Evolutionary conservation across 1,140 invertebrate genomes (phyloP).

Genomic region (Pomacea maculata): DNA sequence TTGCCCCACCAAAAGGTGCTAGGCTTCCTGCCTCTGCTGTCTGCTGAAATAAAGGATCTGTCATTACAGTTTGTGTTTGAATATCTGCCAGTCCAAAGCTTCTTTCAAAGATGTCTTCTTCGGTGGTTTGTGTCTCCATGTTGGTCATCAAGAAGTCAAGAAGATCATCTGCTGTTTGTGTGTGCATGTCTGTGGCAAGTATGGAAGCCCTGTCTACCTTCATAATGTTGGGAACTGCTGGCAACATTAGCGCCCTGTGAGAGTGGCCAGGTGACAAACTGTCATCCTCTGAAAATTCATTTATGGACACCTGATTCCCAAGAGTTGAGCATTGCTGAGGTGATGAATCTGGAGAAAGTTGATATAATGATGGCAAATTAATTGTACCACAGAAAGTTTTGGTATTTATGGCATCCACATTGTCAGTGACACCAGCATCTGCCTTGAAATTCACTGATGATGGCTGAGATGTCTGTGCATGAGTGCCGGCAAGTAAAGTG

Average conservation of each 20-base stretch:
- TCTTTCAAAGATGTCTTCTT: constrained; percentile 9
- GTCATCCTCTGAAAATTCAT: no score
- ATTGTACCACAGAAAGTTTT: no score
- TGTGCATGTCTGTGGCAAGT: constrained; percentile 25
- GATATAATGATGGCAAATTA: no score
- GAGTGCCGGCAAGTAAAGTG: not conserved
- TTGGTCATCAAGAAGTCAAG: constrained; percentile 30
- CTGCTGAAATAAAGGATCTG: not conserved
- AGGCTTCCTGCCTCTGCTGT: not conserved
- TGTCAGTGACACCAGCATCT: no score
- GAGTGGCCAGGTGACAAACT: no score
- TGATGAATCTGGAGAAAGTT: no score
- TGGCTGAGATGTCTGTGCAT: not conserved
- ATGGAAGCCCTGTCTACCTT: not conserved
- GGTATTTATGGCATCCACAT: no score
- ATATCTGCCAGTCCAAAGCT: constrained; percentile 17
- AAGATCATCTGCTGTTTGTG: constrained; percentile 26
- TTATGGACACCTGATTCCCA: no score
- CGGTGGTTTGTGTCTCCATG: constrained; percentile 32
- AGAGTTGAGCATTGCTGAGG: no score
- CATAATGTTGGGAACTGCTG: not conserved
- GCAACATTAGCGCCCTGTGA: no score
- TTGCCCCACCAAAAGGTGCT: not conserved
- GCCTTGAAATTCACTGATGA: no score
- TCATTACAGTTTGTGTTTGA: constrained; percentile 21